Percentiles rank a stretch among this genome's conserved stretches.
phyloP scores from a whole-genome alignment of 1,140 invertebrate genomes.

The Drosophila ogumai region DNA sequence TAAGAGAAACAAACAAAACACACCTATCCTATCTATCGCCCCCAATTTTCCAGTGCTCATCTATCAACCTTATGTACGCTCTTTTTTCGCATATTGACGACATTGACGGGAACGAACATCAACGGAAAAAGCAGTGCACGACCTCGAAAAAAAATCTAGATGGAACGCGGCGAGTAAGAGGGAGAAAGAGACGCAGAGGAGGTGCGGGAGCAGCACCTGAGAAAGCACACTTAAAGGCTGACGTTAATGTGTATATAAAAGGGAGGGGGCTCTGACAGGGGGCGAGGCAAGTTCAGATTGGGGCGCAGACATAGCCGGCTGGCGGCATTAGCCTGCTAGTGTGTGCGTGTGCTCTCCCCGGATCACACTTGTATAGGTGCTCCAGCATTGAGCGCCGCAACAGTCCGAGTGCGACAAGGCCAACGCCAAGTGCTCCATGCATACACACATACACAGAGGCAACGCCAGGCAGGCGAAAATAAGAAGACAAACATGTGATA shows the following conservation, averaged over 20 bases:
- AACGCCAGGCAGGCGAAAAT: conserved; percentile 72
- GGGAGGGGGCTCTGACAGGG: conserved; percentile 1
- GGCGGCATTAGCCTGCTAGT: conserved; percentile 30
- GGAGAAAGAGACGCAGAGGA: background rate
- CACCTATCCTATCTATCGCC: conserved; percentile 4
- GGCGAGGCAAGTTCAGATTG: conserved; percentile 50
- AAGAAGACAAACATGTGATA: conserved; percentile 84
- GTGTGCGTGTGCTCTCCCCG: conserved; percentile 17
- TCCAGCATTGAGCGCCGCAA: conserved; percentile 64
- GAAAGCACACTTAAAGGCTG: conserved; percentile 77
- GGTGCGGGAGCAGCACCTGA: conserved; percentile 64
- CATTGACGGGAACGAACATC: conserved; percentile 67
- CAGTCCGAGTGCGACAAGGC: conserved; percentile 81
- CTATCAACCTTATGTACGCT: conserved; percentile 36
- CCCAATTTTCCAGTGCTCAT: conserved; percentile 14
- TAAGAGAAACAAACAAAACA: conserved; percentile 36
- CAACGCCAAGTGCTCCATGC: conserved; percentile 73
- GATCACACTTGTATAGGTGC: conserved; percentile 54
- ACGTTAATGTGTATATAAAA: conserved; percentile 62
- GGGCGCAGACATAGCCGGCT: conserved; percentile 73
- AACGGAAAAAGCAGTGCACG: conserved; percentile 60
- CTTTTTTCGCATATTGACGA: conserved; percentile 66
- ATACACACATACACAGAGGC: conserved; percentile 49
- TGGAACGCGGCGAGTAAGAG: conserved; percentile 51
- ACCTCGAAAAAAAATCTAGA: conserved; percentile 78